Base-by-base conservation (phyloP, 35 echinoderm and acorn worm species). In the Acanthaster planci region DNA sequence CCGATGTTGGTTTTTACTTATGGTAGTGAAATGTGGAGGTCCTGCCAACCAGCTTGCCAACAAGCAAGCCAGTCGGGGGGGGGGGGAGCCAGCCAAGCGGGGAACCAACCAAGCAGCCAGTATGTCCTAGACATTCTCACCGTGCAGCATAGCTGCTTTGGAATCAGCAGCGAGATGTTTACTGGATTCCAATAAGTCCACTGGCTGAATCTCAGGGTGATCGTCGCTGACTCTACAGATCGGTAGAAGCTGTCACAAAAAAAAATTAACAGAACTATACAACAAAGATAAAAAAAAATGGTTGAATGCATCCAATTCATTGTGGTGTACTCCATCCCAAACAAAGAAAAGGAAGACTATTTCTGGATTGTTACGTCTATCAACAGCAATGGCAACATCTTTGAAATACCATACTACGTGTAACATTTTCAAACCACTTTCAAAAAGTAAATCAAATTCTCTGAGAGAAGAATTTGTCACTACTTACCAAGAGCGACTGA, bases 71-170 rank as follows among this genome's bases (percentile, higher is more conserved):
- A 4, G 42, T 12, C 42, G 12, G 12, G 42, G 4, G 12, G 42
- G 4, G 12, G 12, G n/a, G 42, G 42, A 12, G 42, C 42, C 42
- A 47, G 42, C 12, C 12, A 6, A 47, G 12, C 12, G 12, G 42
- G 4, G 4, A 47, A 12, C 42, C 42, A 47, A 12, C 42, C 42
- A 47, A 12, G 4, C 42, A 47, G 42, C 42, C 42, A 47, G 42
- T 12, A 47, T 6, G 42, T 47, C 12, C 4, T 12, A 47, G 52
- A 31, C 23, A 83, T 38, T 19, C 93, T 81, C 80, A 97, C 93
- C 93, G 77, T 97, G 93, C 37, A 97, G 52, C 86, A 97, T 89
- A 17, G 93, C 93, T 40, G 93, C 64, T 27, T 97, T 97, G 30
- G 93, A 92, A 78, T 97, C 93, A 52, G 80, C 47, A 32, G 79